These are phyloP conservation scores for Bathynomus jamesi DNA, from an alignment of 1,140 invertebrate genomes.

Conservation along the genomic window DNA sequence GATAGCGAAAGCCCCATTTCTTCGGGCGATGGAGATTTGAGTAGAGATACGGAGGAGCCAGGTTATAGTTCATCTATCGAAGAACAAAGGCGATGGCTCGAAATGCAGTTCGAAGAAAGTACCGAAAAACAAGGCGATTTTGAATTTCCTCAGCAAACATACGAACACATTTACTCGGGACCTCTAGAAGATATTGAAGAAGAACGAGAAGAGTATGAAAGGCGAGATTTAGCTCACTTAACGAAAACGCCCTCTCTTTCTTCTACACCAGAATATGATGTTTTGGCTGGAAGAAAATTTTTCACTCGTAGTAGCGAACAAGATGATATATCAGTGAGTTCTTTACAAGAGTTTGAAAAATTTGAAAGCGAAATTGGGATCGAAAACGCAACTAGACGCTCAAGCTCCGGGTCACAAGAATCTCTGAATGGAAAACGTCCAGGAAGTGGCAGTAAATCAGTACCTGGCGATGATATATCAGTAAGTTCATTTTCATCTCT, in stretches of 20 bases:
- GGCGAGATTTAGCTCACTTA: constrained; percentile 63
- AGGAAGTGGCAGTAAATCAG: constrained; percentile 33
- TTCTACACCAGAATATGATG: constrained; percentile 76
- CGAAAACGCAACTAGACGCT: constrained; percentile 23
- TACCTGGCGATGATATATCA: constrained; percentile 78
- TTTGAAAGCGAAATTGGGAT: constrained; percentile 63
- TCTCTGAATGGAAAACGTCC: constrained; percentile 33
- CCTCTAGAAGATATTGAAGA: constrained; percentile 86
- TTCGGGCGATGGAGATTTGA: constrained; percentile 7
- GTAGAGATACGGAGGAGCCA: constrained; percentile 10
- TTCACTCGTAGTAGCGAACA: constrained; percentile 70
- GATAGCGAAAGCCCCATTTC: constrained; percentile 16
- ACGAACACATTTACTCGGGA: constrained; percentile 37
- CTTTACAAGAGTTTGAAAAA: constrained; percentile 87
- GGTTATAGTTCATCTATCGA: constrained; percentile 26
- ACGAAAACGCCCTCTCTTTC: constrained; percentile 61
- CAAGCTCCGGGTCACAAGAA: constrained; percentile 36
- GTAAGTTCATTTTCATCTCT: constrained; percentile 82
- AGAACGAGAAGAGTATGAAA: constrained; percentile 55
- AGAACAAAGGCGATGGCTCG: constrained; percentile 71
- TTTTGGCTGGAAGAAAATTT: constrained; percentile 65
- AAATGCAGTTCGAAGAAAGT: constrained; percentile 66
- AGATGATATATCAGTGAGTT: constrained; percentile 83
- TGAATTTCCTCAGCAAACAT: constrained; percentile 43
- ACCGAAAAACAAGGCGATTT: constrained; percentile 15